Evolutionary conservation across 2,797 vertebrate species (phyloP).

Genomic region (Apodemus agrarius): DNA sequence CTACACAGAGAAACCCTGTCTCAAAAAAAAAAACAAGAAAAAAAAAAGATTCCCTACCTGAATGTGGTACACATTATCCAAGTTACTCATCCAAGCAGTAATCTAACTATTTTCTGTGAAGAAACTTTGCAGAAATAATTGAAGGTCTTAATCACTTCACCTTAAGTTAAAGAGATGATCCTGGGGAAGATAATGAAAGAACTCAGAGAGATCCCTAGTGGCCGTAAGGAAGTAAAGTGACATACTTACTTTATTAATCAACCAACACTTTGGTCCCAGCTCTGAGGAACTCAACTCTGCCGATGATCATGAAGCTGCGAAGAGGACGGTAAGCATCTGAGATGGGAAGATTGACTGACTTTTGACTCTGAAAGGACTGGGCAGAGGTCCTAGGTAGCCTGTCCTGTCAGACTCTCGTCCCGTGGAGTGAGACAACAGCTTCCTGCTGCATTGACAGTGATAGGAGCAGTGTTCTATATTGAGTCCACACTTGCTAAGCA

Average conservation of each 20-base stretch:
- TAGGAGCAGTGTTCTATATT: not conserved
- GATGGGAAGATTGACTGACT: not conserved
- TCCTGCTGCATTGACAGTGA: not conserved
- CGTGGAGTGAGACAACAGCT: not conserved
- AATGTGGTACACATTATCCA: not conserved
- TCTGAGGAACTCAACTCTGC: not conserved
- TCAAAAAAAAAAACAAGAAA: no score
- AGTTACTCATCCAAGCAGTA: not conserved
- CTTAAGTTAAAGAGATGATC: not conserved
- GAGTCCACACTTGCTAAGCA: not conserved
- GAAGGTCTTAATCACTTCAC: not conserved
- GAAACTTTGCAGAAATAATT: conserved; percentile 25
- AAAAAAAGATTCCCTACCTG: not conserved
- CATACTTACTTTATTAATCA: not conserved
- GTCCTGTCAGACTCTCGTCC: not conserved
- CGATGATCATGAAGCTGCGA: not conserved
- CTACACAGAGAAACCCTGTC: no score
- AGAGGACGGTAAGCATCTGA: not conserved
- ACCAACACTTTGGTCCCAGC: not conserved
- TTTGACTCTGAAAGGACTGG: not conserved
- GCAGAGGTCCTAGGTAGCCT: not conserved
- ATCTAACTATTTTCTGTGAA: not conserved
- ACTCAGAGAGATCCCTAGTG: not conserved
- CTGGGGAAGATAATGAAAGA: not conserved
- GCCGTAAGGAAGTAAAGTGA: not conserved